phyloP scores from a whole-genome alignment of 2,888 invertebrate genomes.

The Tetragonisca angustula region DNA sequence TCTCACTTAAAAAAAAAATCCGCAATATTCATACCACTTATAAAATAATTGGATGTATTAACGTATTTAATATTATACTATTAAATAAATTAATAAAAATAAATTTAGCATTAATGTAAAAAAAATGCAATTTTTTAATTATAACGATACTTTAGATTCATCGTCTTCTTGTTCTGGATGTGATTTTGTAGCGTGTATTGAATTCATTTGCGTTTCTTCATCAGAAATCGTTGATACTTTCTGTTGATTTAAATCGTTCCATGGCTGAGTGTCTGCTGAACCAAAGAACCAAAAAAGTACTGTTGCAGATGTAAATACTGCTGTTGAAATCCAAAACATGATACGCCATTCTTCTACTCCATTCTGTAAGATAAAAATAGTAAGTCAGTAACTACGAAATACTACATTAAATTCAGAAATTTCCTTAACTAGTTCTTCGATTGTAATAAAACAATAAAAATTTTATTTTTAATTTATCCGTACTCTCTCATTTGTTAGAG shows the following conservation, averaged over 20 bases:
- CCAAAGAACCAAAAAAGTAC: conserved; percentile 90
- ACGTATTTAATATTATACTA: neutral
- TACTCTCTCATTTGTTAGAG: conserved; percentile 77
- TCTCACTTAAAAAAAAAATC: neutral
- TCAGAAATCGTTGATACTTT: conserved; percentile 68
- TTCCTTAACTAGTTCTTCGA: neutral
- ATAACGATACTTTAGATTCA: conserved; percentile 70
- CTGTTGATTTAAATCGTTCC: conserved; percentile 86
- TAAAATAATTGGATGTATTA: neutral
- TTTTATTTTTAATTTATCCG: conserved; percentile 19
- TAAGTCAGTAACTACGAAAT: neutral
- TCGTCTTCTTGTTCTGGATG: conserved; percentile 70
- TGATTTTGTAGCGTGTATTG: conserved; percentile 41
- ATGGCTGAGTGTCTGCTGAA: conserved; percentile 89
- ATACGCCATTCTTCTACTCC: conserved; percentile 91
- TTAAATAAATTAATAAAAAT: conserved; percentile 3
- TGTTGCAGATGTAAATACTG: conserved; percentile 89
- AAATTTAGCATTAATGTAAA: neutral
- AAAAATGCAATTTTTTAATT: conserved; percentile 7
- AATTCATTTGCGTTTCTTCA: conserved; percentile 76
- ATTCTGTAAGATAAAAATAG: conserved; percentile 85
- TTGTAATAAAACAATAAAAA: neutral
- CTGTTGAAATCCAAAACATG: conserved; percentile 90
- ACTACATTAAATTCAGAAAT: neutral
- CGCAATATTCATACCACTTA: neutral